phyloP scores from a whole-genome alignment of 2,113 vertebrate species.

The Engraulis encrasicolus region DNA sequence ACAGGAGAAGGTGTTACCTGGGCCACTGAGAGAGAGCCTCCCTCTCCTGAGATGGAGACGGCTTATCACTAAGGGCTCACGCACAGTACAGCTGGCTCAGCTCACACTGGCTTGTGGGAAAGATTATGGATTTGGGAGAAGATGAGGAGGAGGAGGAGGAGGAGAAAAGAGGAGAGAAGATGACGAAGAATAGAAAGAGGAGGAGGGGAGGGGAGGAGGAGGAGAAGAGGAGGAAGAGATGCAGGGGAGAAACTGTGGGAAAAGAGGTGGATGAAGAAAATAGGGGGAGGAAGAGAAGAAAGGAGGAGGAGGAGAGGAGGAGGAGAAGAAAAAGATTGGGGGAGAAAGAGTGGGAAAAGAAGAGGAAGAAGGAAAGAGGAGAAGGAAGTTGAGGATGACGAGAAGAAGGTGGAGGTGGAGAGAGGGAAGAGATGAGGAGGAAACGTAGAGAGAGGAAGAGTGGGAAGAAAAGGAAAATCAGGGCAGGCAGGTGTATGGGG shows the following conservation, averaged over 20 bases:
- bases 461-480: too few relatives aligned
- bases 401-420: background rate
- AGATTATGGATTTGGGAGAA: conserved; percentile 45
- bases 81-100: conserved; percentile 39
- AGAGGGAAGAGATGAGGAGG: too few relatives aligned
- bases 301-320: background rate
- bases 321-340: too few relatives aligned
- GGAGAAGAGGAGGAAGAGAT: too few relatives aligned
- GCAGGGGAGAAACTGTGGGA: too few relatives aligned
- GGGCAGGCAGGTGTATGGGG: too few relatives aligned
- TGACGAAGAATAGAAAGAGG: too few relatives aligned
- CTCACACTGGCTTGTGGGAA: too few relatives aligned
- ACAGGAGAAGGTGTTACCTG: conserved; percentile 54
- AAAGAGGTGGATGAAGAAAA: background rate
- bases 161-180: too few relatives aligned
- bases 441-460: too few relatives aligned
- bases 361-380: background rate
- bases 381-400: background rate
- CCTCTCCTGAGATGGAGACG: conserved; percentile 40
- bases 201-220: too few relatives aligned
- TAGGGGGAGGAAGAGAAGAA: background rate
- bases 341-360: background rate
- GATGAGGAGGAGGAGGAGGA: background rate
- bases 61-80: conserved; percentile 61
- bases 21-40: conserved; percentile 37